Evolutionary conservation across 2,888 invertebrate genomes (phyloP).

Genomic region (Thysanoteuthis rhombus): DNA sequence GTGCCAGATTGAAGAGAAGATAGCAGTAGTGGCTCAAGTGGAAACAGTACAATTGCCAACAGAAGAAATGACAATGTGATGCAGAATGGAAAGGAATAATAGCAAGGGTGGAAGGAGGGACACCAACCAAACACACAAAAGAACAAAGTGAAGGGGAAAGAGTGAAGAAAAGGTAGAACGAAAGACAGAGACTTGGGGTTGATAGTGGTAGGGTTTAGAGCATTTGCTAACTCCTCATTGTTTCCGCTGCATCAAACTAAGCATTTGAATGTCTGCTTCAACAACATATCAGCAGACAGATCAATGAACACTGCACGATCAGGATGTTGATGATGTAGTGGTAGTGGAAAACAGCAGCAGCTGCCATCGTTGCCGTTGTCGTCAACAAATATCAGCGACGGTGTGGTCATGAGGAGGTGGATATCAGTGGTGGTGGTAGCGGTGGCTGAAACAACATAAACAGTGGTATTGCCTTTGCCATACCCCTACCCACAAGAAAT

Average conservation of each 20-base stretch:
- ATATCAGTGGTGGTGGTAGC: neutral
- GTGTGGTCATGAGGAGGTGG: conserved; percentile 12
- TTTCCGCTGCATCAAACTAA: neutral
- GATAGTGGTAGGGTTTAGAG: neutral
- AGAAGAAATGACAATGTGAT: neutral
- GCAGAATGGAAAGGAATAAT: neutral
- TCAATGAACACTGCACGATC: neutral
- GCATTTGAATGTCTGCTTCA: neutral
- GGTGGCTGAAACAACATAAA: neutral
- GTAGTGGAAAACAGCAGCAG: neutral
- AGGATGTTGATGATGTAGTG: neutral
- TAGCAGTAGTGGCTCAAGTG: neutral
- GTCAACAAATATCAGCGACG: neutral
- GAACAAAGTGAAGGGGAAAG: neutral
- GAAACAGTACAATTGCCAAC: neutral
- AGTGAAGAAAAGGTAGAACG: neutral
- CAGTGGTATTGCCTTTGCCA: neutral
- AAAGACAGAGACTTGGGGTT: neutral
- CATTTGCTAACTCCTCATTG: conserved; percentile 12
- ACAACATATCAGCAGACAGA: conserved; percentile 12
- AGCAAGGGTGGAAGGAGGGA: neutral
- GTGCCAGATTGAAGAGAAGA: neutral
- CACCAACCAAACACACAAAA: neutral
- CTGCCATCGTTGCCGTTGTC: neutral
- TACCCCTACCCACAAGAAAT: conserved; percentile 1